Conservation (phyloP, 2,888 invertebrate genomes). For the Tethea ocularis region DNA sequence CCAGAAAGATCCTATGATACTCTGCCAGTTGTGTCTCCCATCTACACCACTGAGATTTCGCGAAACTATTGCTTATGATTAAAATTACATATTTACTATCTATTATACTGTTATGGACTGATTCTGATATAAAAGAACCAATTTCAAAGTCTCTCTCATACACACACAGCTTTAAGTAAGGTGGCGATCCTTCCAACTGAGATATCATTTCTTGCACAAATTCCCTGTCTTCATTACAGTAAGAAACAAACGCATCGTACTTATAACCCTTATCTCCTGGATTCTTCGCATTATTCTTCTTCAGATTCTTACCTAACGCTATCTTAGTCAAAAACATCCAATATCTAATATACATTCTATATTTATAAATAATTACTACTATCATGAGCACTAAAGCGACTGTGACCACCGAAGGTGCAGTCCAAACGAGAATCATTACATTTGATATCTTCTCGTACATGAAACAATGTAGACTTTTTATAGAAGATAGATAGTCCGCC, state of each 20-base stretch:
- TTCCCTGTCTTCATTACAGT: conserved; percentile 84
- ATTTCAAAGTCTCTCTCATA: conserved; percentile 88
- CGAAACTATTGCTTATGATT: conserved; percentile 87
- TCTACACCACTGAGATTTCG: conserved; percentile 88
- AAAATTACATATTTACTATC: conserved; percentile 86
- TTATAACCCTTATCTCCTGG: conserved; percentile 58
- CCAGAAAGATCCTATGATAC: conserved; percentile 85
- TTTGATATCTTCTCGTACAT: conserved; percentile 69
- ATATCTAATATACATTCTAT: conserved; percentile 79
- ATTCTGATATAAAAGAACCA: conserved; percentile 86
- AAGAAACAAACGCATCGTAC: conserved; percentile 85
- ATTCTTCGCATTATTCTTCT: conserved; percentile 47
- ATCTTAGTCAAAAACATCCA: conserved; percentile 83
- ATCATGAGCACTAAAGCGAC: conserved; percentile 56
- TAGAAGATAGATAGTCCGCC: conserved; percentile 67
- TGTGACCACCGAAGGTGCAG: conserved; percentile 66
- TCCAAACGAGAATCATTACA: conserved; percentile 69
- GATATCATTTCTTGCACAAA: conserved; percentile 85
- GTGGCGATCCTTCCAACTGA: conserved; percentile 84
- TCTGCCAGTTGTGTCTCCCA: conserved; percentile 88
- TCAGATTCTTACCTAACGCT: conserved; percentile 71
- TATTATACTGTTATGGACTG: conserved; percentile 85
- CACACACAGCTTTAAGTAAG: conserved; percentile 86
- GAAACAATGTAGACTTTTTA: conserved; percentile 64
- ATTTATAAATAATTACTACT: conserved; percentile 58